Percentiles rank a stretch among this genome's conserved stretches.
phyloP scores from a whole-genome alignment of 2,888 invertebrate genomes.

The Epistrophella euchroma region DNA sequence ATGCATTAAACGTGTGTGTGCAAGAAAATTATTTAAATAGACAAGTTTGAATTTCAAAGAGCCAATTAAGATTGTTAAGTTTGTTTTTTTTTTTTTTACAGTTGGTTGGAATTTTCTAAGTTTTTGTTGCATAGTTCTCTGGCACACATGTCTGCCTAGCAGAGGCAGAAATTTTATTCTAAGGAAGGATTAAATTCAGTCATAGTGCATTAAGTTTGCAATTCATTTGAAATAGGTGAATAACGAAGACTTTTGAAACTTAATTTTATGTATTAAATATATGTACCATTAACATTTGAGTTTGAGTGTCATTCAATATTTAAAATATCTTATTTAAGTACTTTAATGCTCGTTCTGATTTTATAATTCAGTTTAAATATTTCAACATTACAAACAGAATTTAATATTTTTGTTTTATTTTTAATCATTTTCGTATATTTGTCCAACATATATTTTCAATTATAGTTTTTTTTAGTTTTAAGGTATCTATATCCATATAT shows the following conservation, averaged over 20 bases:
- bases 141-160: not conserved
- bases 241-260: too few species aligned
- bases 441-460: too few species aligned
- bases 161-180: not conserved
- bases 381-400: too few species aligned
- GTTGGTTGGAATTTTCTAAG: constrained; percentile 20
- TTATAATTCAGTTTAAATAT: too few species aligned
- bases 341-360: not conserved
- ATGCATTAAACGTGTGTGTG: constrained; percentile 36
- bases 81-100: too few species aligned
- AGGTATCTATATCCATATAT: too few species aligned
- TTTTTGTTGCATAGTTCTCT: not conserved
- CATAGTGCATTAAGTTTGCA: not conserved
- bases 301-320: not conserved
- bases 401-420: too few species aligned
- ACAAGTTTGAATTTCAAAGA: constrained; percentile 35
- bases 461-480: too few species aligned
- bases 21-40: constrained; percentile 35
- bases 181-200: not conserved
- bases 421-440: too few species aligned
- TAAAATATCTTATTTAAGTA: not conserved
- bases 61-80: constrained; percentile 41
- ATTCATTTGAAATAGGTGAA: not conserved
- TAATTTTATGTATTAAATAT: not conserved
- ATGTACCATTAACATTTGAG: too few species aligned